These are phyloP conservation scores for Scyliorhinus canicula DNA, from an alignment of 2,797 vertebrate species.

Conservation along the genomic window DNA sequence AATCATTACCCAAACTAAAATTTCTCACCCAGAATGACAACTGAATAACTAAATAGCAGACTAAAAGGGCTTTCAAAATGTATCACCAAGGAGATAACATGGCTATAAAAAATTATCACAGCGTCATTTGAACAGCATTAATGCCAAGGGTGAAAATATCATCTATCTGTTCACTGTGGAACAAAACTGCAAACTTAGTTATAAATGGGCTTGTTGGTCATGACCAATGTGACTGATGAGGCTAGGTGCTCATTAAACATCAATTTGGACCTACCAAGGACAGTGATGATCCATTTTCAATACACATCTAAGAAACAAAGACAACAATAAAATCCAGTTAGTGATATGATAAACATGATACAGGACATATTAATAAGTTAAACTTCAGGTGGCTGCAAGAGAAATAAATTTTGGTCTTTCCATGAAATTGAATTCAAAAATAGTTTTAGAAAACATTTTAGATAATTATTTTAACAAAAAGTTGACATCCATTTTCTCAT, in stretches of 20 bases:
- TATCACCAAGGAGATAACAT: neutral
- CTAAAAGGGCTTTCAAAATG: neutral
- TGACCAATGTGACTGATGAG: neutral
- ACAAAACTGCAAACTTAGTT: neutral
- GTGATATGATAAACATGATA: conserved; percentile 40
- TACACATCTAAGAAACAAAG: conserved; percentile 70
- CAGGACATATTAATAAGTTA: neutral
- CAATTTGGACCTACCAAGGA: conserved; percentile 72
- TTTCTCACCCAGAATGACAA: neutral
- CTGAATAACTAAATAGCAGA: neutral
- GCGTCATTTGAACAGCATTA: neutral
- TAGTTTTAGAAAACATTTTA: neutral
- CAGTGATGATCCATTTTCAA: conserved; percentile 99
- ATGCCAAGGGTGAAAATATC: neutral
- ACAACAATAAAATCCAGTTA: conserved; percentile 35
- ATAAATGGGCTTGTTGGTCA: neutral
- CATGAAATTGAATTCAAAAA: neutral
- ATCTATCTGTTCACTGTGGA: neutral
- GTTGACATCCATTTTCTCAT: neutral
- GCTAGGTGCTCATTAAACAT: conserved; percentile 44
- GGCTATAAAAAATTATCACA: neutral
- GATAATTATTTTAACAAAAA: neutral
- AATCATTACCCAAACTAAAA: neutral
- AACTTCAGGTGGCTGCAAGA: neutral
- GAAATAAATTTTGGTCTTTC: neutral